Percentiles rank a stretch among this genome's conserved stretches.
Conservation (phyloP, 1,140 invertebrate species). For the Drosophila asahinai region DNA sequence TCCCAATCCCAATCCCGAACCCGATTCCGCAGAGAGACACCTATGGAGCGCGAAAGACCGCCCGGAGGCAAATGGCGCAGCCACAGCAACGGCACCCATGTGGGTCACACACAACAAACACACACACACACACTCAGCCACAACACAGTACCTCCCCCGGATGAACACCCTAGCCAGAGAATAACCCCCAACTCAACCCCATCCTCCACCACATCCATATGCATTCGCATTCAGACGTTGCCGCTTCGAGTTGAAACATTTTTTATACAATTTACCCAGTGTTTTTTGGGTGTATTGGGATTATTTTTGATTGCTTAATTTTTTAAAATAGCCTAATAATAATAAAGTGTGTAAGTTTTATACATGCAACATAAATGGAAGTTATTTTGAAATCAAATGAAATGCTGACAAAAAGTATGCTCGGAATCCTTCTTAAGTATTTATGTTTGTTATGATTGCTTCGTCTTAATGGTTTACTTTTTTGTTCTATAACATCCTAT, state of each 20-base stretch:
- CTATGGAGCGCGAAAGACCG: slow-evolving; percentile 54
- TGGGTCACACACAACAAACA: slow-evolving; percentile 56
- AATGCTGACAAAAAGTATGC: background rate
- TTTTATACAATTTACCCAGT: slow-evolving; percentile 28
- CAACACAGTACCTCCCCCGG: slow-evolving; percentile 11
- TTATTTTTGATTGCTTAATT: background rate
- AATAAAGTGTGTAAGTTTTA: background rate
- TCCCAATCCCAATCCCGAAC: slow-evolving; percentile 2
- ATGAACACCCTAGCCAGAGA: background rate
- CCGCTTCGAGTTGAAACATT: slow-evolving; percentile 71
- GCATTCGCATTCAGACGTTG: slow-evolving; percentile 53
- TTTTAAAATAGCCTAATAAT: no score
- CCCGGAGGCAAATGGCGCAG: slow-evolving; percentile 56
- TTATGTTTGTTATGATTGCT: background rate
- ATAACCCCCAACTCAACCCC: background rate
- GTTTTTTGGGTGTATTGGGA: slow-evolving; percentile 4
- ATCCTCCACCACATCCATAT: slow-evolving; percentile 51
- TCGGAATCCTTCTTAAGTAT: no score
- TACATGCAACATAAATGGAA: background rate
- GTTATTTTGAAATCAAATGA: background rate
- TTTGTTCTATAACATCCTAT: background rate
- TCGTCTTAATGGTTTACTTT: no score
- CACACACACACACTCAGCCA: slow-evolving; percentile 1
- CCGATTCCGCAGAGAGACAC: slow-evolving; percentile 38
- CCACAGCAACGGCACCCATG: slow-evolving; percentile 60